Evolutionary conservation across 2,113 vertebrate genomes (phyloP).

Genomic region (Coptodon bakossiorum): DNA sequence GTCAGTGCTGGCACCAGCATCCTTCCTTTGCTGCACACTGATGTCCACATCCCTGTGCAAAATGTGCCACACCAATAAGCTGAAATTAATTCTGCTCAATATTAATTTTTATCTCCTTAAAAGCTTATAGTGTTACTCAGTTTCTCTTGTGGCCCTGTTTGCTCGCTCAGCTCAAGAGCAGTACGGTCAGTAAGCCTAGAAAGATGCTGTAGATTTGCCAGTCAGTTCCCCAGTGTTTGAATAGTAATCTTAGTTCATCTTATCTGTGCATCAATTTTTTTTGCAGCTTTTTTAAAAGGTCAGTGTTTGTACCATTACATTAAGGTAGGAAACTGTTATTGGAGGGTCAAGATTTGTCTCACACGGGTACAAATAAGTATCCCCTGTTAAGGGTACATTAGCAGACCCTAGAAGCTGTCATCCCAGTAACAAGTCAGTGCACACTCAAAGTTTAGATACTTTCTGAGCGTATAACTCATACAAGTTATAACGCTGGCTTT

Average conservation of each 20-base stretch:
- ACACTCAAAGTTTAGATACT: background rate
- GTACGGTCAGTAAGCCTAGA: background rate
- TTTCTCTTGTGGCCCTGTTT: background rate
- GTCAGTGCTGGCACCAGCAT: background rate
- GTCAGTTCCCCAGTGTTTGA: background rate
- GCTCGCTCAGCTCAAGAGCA: background rate
- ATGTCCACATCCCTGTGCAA: background rate
- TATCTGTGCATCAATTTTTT: background rate
- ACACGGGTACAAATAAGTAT: background rate
- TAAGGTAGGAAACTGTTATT: background rate
- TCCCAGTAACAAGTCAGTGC: background rate
- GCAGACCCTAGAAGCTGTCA: background rate
- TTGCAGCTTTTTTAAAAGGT: background rate
- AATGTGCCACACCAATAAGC: background rate
- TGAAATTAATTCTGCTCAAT: background rate
- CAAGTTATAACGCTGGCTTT: background rate
- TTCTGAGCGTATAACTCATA: background rate
- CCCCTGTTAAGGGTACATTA: background rate
- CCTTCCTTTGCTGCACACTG: background rate
- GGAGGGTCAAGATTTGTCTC: background rate
- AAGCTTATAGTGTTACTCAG: rapidly evolving
- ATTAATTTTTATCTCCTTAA: background rate
- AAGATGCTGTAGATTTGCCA: background rate
- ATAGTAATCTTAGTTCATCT: background rate
- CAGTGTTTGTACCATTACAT: rapidly evolving